Conservation (phyloP, 2,888 invertebrate genomes). For the Linnaemya vulpina region DNA sequence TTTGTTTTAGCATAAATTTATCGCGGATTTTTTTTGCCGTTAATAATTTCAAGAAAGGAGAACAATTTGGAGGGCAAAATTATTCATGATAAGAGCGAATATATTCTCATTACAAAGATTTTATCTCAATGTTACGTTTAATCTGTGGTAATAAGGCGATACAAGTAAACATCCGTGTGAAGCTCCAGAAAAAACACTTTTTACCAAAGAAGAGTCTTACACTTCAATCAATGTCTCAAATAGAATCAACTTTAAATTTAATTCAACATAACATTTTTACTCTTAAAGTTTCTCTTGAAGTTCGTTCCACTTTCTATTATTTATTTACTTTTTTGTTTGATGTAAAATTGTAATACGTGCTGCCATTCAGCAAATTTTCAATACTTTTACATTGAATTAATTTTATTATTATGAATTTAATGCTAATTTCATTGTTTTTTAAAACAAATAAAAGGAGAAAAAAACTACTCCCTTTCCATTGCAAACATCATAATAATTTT, state of each 20-base stretch:
- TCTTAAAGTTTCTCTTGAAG: conserved; percentile 44
- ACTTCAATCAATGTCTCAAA: not conserved
- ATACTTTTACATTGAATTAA: conserved; percentile 40
- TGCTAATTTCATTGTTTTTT: conserved; percentile 61
- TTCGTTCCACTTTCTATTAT: conserved; percentile 70
- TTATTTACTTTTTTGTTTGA: conserved; percentile 32
- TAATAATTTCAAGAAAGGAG: no score
- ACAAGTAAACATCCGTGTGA: no score
- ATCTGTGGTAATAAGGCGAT: no score
- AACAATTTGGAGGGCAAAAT: no score
- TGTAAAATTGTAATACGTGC: conserved; percentile 40
- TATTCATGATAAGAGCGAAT: no score
- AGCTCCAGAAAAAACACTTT: no score
- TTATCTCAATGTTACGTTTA: no score
- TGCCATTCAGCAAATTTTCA: conserved; percentile 28
- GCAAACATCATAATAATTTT: conserved; percentile 55
- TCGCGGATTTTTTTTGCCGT: no score
- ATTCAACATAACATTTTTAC: not conserved
- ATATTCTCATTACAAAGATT: no score
- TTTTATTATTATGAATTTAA: conserved; percentile 37
- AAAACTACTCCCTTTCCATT: conserved; percentile 14
- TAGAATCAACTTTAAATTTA: not conserved
- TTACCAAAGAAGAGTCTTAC: not conserved
- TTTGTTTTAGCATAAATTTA: no score
- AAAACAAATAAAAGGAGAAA: conserved; percentile 35